Percentiles rank a stretch among this genome's conserved stretches.
Conservation (phyloP, 2,888 invertebrate genomes). For the Drosophila ustulata region DNA sequence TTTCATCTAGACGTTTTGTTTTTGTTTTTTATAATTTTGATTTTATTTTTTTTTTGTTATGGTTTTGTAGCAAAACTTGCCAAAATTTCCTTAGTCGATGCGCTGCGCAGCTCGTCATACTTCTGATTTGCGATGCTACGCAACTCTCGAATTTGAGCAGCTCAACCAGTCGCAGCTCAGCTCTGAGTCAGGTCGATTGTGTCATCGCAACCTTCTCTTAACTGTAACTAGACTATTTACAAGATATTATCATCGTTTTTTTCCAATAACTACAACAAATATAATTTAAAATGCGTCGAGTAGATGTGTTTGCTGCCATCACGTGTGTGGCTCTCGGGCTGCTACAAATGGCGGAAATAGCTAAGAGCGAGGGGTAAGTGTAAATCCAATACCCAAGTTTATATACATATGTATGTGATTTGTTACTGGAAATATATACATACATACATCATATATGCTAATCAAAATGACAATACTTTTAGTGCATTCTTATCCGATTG, state of each 20-base stretch:
- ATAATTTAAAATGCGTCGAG: constrained; percentile 62
- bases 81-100: constrained; percentile 15
- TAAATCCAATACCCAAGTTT: constrained; percentile 1
- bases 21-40: constrained; percentile 3
- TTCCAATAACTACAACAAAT: neutral
- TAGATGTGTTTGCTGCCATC: constrained; percentile 64
- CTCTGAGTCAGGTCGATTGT: constrained; percentile 68
- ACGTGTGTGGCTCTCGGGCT: constrained; percentile 50
- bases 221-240: constrained; percentile 26
- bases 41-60: neutral
- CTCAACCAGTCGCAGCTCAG: constrained; percentile 71
- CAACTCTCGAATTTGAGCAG: constrained; percentile 54
- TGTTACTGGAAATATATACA: neutral
- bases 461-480: constrained; percentile 15
- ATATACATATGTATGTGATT: neutral
- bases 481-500: neutral
- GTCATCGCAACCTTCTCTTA: constrained; percentile 32
- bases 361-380: constrained; percentile 72
- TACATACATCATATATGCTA: constrained; percentile 3
- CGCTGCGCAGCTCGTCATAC: constrained; percentile 5
- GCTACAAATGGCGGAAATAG: constrained; percentile 62
- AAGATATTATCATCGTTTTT: constrained; percentile 19
- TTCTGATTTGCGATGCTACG: constrained; percentile 38
- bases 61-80: constrained; percentile 4
- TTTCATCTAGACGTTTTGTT: constrained; percentile 15